Evolutionary conservation across 1,140 invertebrate species (phyloP).

Genomic region (Drosophila tani): DNA sequence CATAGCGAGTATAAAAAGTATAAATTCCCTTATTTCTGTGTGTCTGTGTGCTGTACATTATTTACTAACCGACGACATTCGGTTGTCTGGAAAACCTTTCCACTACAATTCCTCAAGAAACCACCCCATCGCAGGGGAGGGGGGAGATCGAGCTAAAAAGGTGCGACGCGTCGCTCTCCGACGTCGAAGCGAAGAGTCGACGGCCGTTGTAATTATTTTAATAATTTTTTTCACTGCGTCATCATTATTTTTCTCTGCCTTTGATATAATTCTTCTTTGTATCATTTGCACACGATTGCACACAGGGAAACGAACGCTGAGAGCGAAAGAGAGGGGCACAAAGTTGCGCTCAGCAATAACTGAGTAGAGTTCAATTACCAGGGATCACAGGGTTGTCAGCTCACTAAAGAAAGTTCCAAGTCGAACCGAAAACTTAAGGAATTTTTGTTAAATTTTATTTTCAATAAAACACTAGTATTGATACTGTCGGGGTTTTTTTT

Average conservation of each 20-base stretch:
- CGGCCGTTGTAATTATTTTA: conserved; percentile 82
- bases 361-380: conserved; percentile 76
- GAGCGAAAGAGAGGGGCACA: conserved; percentile 20
- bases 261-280: conserved; percentile 83
- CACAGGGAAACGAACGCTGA: conserved; percentile 36
- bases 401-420: neutral
- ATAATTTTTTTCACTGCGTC: conserved; percentile 80
- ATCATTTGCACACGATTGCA: conserved; percentile 81
- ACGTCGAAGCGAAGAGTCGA: conserved; percentile 61
- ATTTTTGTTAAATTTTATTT: neutral
- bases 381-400: conserved; percentile 50
- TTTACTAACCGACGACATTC: conserved; percentile 15
- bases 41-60: conserved; percentile 28
- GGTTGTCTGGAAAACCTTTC: conserved; percentile 71
- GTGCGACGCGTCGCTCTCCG: conserved; percentile 50
- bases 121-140: conserved; percentile 51
- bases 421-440: neutral
- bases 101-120: conserved; percentile 74
- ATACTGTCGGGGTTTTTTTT: no score
- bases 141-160: conserved; percentile 50
- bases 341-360: conserved; percentile 55
- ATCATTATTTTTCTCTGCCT: conserved; percentile 82
- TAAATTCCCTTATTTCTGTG: conserved; percentile 40
- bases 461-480: neutral
- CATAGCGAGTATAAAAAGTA: conserved; percentile 28